Evolutionary conservation across 1,140 invertebrate species (phyloP), one percentile per base, ranked within the genome.

Genomic region (Listronotus bonariensis): DNA sequence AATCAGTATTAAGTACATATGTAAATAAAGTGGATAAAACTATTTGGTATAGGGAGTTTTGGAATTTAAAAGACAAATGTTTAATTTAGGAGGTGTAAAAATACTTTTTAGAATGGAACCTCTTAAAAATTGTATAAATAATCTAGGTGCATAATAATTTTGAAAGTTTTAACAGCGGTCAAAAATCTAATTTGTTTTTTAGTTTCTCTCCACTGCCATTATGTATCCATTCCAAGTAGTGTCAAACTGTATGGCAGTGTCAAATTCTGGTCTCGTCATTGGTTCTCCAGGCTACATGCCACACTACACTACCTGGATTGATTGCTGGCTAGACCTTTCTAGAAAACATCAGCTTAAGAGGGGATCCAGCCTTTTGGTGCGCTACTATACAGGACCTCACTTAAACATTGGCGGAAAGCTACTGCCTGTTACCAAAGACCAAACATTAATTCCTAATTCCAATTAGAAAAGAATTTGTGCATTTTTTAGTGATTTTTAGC

Each of bases 161-260:
- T 26, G 20, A 5, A 26, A 26, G 1, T 26, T 26, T 26, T 26
- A 5, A 5, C 1, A 26, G 1, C 20, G 1, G 20, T 26, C 20
- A 26, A 26, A 26, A 3, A 36, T 14, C n/a, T 55, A 40, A 41
- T 56, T 32, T 62, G 7, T 72, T 71, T 83, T 85, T 31, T 74
- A 90, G 88, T 85, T 88, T 68, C 67, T 94, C 31, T 88, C 90
- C 31, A 88, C 88, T 60, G 85, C 92, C 32, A 74, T 95, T 38
- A 91, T 89, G 8, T 96, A 96, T 79, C 93, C 93, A 15, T 87
- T 95, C 72, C 86, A 89, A 76, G 89, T 96, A 12, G 92, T 96
- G 0, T 90, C 90, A 34, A 91, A 91, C 67, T 93, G 93, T 75
- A 94, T 94, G 89, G 85, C 88, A 64, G 89, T 95, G 3, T 90